Evolutionary conservation across 1,140 invertebrate genomes (phyloP).

Genomic region (Ceratina calcarata): DNA sequence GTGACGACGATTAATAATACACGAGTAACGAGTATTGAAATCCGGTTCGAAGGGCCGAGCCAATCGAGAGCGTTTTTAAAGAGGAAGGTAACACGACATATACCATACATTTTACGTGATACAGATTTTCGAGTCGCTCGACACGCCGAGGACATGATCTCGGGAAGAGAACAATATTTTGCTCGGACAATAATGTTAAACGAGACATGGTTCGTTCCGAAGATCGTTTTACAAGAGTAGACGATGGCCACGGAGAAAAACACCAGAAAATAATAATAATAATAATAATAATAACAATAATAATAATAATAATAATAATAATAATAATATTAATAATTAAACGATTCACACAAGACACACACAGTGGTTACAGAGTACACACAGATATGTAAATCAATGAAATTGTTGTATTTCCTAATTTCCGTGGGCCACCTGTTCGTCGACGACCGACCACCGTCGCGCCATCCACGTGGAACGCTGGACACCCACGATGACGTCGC

Average conservation of each 20-base stretch:
- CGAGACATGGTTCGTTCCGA: slow-evolving; percentile 2
- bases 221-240: not conserved
- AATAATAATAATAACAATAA: slow-evolving; percentile 46
- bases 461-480: slow-evolving; percentile 40
- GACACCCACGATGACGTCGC: slow-evolving; percentile 37
- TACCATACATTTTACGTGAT: not conserved
- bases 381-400: slow-evolving; percentile 72
- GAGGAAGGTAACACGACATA: slow-evolving; percentile 39
- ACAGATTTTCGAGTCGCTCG: slow-evolving; percentile 5
- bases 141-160: not conserved
- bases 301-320: not conserved
- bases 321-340: not conserved
- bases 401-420: slow-evolving; percentile 81
- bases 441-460: slow-evolving; percentile 51
- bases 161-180: slow-evolving; percentile 5
- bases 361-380: slow-evolving; percentile 49
- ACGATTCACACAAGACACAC: slow-evolving; percentile 53
- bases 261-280: slow-evolving; percentile 32
- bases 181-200: not conserved
- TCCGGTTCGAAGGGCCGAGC: not conserved
- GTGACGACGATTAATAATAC: not conserved
- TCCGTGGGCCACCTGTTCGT: slow-evolving; percentile 70
- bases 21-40: not conserved
- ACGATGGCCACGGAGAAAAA: slow-evolving; percentile 22
- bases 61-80: slow-evolving; percentile 14